A percentile compares a stretch with the other conserved stretches of the same genome.
These are phyloP conservation scores for Benitochromis conjunctus DNA, from an alignment of 2,113 vertebrate species.

Conservation along the genomic window DNA sequence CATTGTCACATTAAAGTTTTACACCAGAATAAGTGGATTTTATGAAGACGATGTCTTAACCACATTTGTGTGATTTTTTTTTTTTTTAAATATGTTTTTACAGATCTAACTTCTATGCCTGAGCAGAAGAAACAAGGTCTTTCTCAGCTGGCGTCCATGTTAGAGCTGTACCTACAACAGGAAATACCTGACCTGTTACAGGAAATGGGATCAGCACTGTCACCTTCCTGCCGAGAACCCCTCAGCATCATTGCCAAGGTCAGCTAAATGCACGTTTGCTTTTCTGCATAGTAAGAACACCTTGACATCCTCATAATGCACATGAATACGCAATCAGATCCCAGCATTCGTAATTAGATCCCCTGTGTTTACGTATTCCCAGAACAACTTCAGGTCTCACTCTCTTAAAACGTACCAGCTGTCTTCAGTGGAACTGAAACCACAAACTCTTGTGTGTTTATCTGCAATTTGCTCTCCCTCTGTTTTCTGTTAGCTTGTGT, in stretches of 20 bases:
- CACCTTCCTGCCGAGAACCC: constrained; percentile 75
- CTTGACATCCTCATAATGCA: background rate
- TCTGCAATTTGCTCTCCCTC: background rate
- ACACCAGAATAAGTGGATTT: background rate
- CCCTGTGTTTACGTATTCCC: constrained; percentile 10
- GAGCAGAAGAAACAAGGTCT: constrained; percentile 89
- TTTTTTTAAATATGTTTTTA: background rate
- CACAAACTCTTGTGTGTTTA: constrained; percentile 8
- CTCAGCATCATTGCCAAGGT: constrained; percentile 90
- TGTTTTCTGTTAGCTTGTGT: background rate
- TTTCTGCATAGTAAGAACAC: background rate
- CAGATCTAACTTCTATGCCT: constrained; percentile 81
- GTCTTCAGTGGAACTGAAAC: constrained; percentile 23
- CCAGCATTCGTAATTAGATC: constrained; percentile 31
- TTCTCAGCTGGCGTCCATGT: constrained; percentile 78
- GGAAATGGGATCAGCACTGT: constrained; percentile 57
- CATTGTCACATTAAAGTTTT: background rate
- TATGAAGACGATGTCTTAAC: background rate
- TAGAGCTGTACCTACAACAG: constrained; percentile 81
- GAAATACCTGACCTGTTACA: constrained; percentile 74
- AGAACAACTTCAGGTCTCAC: constrained; percentile 34
- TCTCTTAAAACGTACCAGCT: constrained; percentile 48
- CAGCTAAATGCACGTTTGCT: constrained; percentile 43
- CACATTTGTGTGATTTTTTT: background rate
- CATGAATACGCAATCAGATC: background rate